Evolutionary conservation across 2,797 vertebrate genomes (phyloP).

Genomic region (Gymnothorax javanicus): DNA sequence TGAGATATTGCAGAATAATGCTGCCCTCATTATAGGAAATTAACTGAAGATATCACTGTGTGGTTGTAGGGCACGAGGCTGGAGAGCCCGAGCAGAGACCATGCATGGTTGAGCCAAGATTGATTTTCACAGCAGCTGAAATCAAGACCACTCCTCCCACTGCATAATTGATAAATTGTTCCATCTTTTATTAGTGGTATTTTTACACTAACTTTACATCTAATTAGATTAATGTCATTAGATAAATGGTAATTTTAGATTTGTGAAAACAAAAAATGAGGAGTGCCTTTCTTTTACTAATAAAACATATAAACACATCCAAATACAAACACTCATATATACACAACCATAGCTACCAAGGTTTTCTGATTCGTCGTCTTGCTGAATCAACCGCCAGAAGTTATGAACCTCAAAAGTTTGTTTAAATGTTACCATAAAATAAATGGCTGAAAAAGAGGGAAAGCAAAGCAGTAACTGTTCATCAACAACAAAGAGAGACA

Average conservation of each 20-base stretch:
- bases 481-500: not conserved
- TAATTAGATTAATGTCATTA: no score
- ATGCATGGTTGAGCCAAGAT: not conserved
- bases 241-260: not conserved
- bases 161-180: not conserved
- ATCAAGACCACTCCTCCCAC: not conserved
- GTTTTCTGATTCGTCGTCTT: not conserved
- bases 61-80: not conserved
- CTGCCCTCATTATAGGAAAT: not conserved
- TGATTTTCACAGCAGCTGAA: conserved; percentile 17
- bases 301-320: not conserved
- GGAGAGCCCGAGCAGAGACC: conserved; percentile 4
- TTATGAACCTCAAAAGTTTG: not conserved
- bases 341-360: not conserved
- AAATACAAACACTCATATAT: not conserved
- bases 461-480: not conserved
- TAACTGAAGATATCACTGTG: conserved; percentile 19
- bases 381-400: not conserved
- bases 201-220: not conserved
- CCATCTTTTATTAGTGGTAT: not conserved
- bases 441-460: not conserved
- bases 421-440: not conserved
- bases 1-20: conserved; percentile 3
- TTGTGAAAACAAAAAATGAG: not conserved
- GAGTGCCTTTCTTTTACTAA: not conserved